Base-by-base conservation (phyloP, 2,113 vertebrate genomes). In the Corydoras sp. region DNA sequence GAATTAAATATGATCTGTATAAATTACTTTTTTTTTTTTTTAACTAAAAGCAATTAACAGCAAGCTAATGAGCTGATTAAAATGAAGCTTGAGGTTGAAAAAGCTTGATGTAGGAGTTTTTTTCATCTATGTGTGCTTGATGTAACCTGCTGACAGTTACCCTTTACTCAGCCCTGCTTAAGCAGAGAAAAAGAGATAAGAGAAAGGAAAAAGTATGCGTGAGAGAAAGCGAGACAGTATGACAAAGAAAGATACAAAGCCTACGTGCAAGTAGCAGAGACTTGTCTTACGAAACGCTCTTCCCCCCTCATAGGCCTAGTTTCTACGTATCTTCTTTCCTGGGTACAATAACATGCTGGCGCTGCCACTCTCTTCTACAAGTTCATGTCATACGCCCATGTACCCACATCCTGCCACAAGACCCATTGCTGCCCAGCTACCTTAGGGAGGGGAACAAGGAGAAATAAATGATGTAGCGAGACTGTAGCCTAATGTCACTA, bases 401-500 rank as follows among this genome's bases (percentile, higher is more conserved):
- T 79, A 73, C 78, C 89, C 88, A 90, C 89, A 90, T 91, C 89
- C 89, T 88, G 85, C 77, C 77, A 73, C 75, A 81, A 84, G 83
- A 80, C 76, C 74, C 68, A 77, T 77, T 81, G 76, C 83, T 87
- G 73, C 79, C 78, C 78, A 6, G 58, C 78, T 83, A 80, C 78
- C 82, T 81, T 49, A 43, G 63, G 61, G 58, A 68, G 75, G 76
- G 68, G 48, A 55, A 69, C 30, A 58, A 60, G 54, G 51, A 18
- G 29, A 50, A 29, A 9, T 32, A 58, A 58, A 72, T 58, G 64
- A 62, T 56, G 35, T 75, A 72, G 53, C 55, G 50, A 15, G 5
- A 12, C n/a, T 10, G 1, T 30, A n/a, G 50, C 53, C 24, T 43
- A 43, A 10, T 58, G 15, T 68, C 3, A 24, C 66, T 30, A 5